Percentiles rank a stretch among this genome's conserved stretches.
These are phyloP conservation scores for Proteles cristata DNA, from an alignment of 2,113 vertebrate species.

Conservation along the genomic window DNA sequence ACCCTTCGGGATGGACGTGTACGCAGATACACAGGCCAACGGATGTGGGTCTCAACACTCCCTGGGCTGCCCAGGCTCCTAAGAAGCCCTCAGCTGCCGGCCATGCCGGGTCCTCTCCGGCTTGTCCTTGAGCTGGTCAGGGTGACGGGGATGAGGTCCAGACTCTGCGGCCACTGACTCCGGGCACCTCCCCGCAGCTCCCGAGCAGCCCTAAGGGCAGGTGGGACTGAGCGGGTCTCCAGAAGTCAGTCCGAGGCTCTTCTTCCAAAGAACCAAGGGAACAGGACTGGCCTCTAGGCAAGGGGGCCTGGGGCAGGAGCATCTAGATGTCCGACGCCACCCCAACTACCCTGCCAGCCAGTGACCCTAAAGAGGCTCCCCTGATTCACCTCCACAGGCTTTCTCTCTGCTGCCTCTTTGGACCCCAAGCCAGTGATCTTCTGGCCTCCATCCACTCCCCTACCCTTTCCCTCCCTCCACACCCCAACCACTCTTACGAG, in stretches of 20 bases:
- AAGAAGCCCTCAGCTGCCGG: not conserved
- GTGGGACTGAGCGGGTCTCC: not conserved
- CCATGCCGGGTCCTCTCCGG: not conserved
- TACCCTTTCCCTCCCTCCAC: no score
- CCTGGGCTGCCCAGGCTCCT: not conserved
- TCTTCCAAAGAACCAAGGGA: not conserved
- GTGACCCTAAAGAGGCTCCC: not conserved
- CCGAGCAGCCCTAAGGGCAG: not conserved
- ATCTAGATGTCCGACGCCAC: not conserved
- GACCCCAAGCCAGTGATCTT: not conserved
- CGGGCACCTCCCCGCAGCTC: fast-evolving
- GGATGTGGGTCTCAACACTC: not conserved
- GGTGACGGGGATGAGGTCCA: not conserved
- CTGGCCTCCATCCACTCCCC: not conserved
- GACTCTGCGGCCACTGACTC: not conserved
- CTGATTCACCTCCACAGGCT: fast-evolving
- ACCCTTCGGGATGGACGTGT: not conserved
- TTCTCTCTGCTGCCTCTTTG: not conserved
- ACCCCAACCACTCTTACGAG: constrained; percentile 85
- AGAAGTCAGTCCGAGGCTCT: not conserved
- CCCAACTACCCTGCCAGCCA: fast-evolving
- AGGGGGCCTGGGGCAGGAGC: not conserved
- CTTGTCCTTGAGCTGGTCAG: not conserved
- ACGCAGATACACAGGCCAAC: fast-evolving
- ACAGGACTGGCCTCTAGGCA: not conserved